phyloP scores from a whole-genome alignment of 2,797 vertebrate genomes.

The Cryptoprocta ferox region DNA sequence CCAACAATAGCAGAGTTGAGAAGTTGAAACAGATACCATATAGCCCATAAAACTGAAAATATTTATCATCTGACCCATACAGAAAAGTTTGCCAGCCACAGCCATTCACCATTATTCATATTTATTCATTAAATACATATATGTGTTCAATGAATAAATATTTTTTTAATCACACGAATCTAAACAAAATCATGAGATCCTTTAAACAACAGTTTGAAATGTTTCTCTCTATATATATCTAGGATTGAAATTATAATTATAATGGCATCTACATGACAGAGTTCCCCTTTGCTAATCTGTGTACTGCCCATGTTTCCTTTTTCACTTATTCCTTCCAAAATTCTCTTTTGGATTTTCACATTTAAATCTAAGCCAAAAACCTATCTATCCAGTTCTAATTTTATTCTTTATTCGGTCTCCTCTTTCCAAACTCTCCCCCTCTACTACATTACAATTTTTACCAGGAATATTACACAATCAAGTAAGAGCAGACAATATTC shows the following conservation, averaged over 20 bases:
- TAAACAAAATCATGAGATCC: not conserved
- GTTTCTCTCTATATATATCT: not conserved
- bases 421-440: not conserved
- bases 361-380: slow-evolving; percentile 31
- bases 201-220: not conserved
- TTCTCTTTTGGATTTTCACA: not conserved
- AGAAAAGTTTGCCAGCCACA: not conserved
- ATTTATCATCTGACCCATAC: not conserved
- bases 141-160: not conserved
- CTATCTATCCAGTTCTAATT: not conserved
- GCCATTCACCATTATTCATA: not conserved
- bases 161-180: not conserved
- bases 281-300: not conserved
- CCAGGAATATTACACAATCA: not conserved
- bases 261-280: not conserved
- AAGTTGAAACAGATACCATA: not conserved
- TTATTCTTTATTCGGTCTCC: not conserved
- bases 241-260: not conserved
- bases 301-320: not conserved
- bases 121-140: not conserved
- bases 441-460: not conserved
- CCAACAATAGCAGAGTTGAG: not conserved
- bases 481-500: not conserved
- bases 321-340: not conserved
- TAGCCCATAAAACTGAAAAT: not conserved